Conservation (phyloP, 2,113 vertebrate genomes). For the Monopterus albus region DNA sequence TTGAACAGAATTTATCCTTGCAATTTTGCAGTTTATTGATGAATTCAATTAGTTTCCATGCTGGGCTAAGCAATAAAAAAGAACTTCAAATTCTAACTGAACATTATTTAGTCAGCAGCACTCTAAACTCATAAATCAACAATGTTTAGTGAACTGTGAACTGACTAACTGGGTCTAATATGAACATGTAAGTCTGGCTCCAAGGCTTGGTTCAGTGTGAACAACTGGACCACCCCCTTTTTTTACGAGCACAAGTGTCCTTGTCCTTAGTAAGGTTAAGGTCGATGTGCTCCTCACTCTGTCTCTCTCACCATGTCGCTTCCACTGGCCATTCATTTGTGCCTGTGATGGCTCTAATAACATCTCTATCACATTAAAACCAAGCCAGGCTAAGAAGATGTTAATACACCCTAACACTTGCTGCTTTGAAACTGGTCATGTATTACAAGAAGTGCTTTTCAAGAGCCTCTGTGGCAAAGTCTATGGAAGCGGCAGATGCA, state of each 20-base stretch:
- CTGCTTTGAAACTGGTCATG: constrained; percentile 68
- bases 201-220: constrained; percentile 55
- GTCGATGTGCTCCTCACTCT: constrained; percentile 53
- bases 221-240: constrained; percentile 73
- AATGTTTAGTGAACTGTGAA: not conserved
- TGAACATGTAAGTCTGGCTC: constrained; percentile 46
- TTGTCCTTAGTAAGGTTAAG: constrained; percentile 79
- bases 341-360: constrained; percentile 74
- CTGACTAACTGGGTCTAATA: constrained; percentile 21
- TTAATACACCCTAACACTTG: constrained; percentile 68
- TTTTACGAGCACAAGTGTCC: constrained; percentile 77
- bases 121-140: not conserved
- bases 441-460: constrained; percentile 79
- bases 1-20: constrained; percentile 7
- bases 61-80: no score
- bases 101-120: not conserved
- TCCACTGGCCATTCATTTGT: constrained; percentile 74
- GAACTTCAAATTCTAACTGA: no score
- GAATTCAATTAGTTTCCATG: no score
- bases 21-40: constrained; percentile 3
- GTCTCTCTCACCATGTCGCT: constrained; percentile 61
- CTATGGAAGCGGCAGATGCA: constrained; percentile 52
- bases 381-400: constrained; percentile 67
- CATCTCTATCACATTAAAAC: constrained; percentile 78
- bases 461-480: constrained; percentile 66